Percentiles rank a stretch among this genome's conserved stretches.
Evolutionary conservation across 2,888 invertebrate genomes (phyloP).

Genomic region (Spodoptera littoralis): DNA sequence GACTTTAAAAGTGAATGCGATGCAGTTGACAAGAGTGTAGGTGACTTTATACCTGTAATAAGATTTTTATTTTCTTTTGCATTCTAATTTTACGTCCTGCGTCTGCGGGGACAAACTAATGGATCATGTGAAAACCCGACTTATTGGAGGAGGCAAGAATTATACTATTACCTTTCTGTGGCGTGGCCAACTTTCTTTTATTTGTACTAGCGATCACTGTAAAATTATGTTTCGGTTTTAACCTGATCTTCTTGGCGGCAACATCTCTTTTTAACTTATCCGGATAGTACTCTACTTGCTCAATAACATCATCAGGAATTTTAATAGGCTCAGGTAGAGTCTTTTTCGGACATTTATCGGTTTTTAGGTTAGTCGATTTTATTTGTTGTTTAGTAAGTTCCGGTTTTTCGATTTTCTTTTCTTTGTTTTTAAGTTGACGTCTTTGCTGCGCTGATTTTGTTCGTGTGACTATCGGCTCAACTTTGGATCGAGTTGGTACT

Average conservation of each 20-base stretch:
- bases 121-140: too few relatives aligned
- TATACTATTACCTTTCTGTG: conserved; percentile 63
- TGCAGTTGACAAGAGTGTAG: conserved; percentile 2
- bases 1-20: not conserved
- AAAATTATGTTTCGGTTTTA: conserved; percentile 69
- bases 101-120: too few relatives aligned
- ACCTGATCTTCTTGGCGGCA: conserved; percentile 62
- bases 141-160: too few relatives aligned
- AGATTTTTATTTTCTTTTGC: too few relatives aligned
- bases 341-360: conserved; percentile 26
- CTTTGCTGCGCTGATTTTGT: conserved; percentile 66
- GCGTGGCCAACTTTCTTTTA: conserved; percentile 71
- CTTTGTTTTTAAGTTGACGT: conserved; percentile 48
- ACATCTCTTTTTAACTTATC: conserved; percentile 66
- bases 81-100: too few relatives aligned
- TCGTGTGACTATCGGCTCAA: conserved; percentile 68
- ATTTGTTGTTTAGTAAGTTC: conserved; percentile 41
- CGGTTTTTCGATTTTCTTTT: conserved; percentile 31
- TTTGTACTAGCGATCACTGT: conserved; percentile 68
- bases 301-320: conserved; percentile 9
- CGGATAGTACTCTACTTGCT: conserved; percentile 69
- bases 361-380: conserved; percentile 39
- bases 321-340: conserved; percentile 31
- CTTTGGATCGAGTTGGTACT: conserved; percentile 12
- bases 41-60: conserved; percentile 32